Percentiles rank a stretch among this genome's conserved stretches.
These are phyloP conservation scores for Ictidomys tridecemlineatus DNA, from an alignment of 2,113 vertebrate genomes.

Conservation along the genomic window DNA sequence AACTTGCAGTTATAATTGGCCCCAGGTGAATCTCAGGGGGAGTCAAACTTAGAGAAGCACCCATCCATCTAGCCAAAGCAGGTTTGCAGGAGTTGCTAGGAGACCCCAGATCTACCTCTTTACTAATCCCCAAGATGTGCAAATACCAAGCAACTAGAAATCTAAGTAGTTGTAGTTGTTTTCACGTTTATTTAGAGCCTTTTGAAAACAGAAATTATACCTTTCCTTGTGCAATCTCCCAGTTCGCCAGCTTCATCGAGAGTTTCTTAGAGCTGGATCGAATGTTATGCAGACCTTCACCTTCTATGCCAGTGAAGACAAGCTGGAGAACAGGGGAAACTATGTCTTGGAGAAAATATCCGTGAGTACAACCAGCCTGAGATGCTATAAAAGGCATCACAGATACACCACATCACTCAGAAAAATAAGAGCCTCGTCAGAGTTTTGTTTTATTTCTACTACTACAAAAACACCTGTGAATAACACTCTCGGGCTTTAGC, in stretches of 20 bases:
- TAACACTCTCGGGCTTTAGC: neutral
- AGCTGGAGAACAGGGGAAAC: constrained; percentile 97
- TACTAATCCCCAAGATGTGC: neutral
- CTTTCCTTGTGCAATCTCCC: constrained; percentile 39
- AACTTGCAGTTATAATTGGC: neutral
- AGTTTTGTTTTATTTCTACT: neutral
- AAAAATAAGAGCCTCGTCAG: neutral
- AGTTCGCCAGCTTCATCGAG: constrained; percentile 98
- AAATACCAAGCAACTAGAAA: neutral
- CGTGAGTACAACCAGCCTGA: constrained; percentile 87
- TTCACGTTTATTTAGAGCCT: neutral
- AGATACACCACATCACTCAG: neutral
- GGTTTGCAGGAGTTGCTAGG: neutral
- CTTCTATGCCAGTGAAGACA: constrained; percentile 99
- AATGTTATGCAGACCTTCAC: constrained; percentile 98
- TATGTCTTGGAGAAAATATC: constrained; percentile 91
- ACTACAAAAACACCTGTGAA: neutral
- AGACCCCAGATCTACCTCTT: neutral
- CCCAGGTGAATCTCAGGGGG: neutral
- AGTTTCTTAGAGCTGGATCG: constrained; percentile 96
- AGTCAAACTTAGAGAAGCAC: neutral
- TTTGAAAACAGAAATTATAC: neutral
- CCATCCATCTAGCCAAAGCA: neutral
- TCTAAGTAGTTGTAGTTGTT: neutral
- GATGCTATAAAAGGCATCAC: neutral